Percentiles rank a stretch among this genome's conserved stretches.
Evolutionary conservation across 2,888 invertebrate species (phyloP).

Genomic region (Himalopsyche anomala): DNA sequence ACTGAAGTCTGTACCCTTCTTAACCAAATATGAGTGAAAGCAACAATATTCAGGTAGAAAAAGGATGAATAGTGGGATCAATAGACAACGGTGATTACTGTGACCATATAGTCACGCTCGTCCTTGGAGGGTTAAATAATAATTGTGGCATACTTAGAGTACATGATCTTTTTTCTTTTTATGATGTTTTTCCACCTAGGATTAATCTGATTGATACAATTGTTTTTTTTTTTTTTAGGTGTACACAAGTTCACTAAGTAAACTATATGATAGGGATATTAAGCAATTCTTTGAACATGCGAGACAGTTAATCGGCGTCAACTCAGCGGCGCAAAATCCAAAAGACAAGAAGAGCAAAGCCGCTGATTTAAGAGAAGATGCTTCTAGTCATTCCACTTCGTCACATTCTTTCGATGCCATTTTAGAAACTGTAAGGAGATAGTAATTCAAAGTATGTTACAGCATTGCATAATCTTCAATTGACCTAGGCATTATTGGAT

Average conservation of each 20-base stretch:
- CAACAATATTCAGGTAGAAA: no score
- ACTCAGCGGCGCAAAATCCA: slow-evolving; percentile 66
- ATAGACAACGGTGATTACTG: no score
- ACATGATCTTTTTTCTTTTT: no score
- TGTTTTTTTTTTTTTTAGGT: slow-evolving; percentile 69
- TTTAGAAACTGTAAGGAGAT: slow-evolving; percentile 63
- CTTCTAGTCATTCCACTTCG: slow-evolving; percentile 61
- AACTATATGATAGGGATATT: slow-evolving; percentile 92
- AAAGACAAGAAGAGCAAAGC: slow-evolving; percentile 66
- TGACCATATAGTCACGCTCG: no score
- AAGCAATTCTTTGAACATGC: slow-evolving; percentile 87
- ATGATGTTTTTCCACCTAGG: no score
- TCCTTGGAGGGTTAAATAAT: no score
- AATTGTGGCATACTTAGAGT: no score
- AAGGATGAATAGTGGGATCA: no score
- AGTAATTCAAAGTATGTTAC: background rate
- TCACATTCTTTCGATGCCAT: slow-evolving; percentile 65
- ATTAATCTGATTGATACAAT: background rate
- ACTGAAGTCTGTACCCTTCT: no score
- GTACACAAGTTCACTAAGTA: slow-evolving; percentile 89
- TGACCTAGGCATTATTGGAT: background rate
- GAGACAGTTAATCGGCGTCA: slow-evolving; percentile 72
- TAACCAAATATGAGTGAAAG: no score
- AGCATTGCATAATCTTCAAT: no score
- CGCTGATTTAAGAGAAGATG: slow-evolving; percentile 62